Evolutionary conservation across 2,797 vertebrate species (phyloP).

Genomic region (Trichosurus vulpecula): DNA sequence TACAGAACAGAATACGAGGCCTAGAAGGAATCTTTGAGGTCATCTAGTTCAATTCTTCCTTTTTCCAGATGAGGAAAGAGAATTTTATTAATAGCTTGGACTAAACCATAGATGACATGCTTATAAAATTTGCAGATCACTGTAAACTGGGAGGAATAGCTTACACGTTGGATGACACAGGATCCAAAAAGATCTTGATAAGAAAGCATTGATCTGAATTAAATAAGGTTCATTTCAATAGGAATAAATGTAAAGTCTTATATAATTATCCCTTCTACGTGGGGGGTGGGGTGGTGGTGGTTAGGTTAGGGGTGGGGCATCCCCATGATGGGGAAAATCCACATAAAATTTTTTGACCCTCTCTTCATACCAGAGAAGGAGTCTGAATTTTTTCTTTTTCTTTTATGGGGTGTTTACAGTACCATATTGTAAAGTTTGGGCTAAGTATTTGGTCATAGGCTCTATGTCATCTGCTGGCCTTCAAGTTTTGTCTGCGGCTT

Average conservation of each 20-base stretch:
- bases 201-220: neutral
- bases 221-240: neutral
- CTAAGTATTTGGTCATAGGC: neutral
- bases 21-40: neutral
- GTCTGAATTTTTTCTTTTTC: neutral
- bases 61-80: neutral
- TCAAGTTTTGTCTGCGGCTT: neutral
- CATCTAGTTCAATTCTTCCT: neutral
- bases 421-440: neutral
- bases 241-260: neutral
- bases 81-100: neutral
- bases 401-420: neutral
- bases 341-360: neutral
- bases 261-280: neutral
- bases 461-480: neutral
- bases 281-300: rapidly evolving
- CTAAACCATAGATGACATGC: neutral
- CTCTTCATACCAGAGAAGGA: neutral
- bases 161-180: neutral
- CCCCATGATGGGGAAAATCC: neutral
- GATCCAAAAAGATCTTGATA: neutral
- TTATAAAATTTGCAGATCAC: neutral
- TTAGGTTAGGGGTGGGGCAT: neutral
- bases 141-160: neutral
- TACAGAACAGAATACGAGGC: neutral